Percentiles rank a stretch among this genome's conserved stretches.
Evolutionary conservation across 1,140 invertebrate species (phyloP).

Genomic region (Metaphire vulgaris): DNA sequence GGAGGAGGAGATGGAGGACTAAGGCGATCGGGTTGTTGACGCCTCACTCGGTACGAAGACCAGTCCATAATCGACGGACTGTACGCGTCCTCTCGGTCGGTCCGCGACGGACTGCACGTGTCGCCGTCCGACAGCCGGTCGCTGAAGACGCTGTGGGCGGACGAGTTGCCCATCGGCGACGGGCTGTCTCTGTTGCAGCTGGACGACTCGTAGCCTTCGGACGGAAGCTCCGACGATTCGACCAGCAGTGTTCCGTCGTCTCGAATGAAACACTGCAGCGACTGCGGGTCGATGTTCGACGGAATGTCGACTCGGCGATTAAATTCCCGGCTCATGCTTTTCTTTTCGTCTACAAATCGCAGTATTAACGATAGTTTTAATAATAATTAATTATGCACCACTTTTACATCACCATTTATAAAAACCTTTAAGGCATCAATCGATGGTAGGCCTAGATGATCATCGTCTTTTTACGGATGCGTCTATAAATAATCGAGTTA

Average conservation of each 20-base stretch:
- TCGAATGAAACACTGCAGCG: conserved; percentile 43
- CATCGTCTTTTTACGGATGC: too few relatives aligned
- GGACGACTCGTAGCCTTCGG: background rate
- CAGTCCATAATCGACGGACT: background rate
- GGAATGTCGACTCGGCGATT: conserved; percentile 49
- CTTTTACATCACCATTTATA: too few relatives aligned
- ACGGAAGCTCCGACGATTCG: background rate
- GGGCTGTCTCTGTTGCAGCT: background rate
- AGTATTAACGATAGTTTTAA: too few relatives aligned
- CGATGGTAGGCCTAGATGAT: too few relatives aligned
- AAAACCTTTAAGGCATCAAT: too few relatives aligned
- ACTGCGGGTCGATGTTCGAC: conserved; percentile 42
- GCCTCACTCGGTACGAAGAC: too few relatives aligned
- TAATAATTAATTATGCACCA: too few relatives aligned
- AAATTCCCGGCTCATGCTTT: conserved; percentile 45
- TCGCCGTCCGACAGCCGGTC: background rate
- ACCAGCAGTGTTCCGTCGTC: conserved; percentile 45
- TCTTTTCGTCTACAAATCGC: conserved; percentile 7
- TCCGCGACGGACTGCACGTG: background rate
- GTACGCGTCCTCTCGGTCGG: background rate
- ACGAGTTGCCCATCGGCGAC: background rate
- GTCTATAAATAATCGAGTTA: too few relatives aligned
- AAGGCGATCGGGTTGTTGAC: too few relatives aligned
- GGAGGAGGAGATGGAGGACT: too few relatives aligned
- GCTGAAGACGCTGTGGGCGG: background rate